These are phyloP conservation scores for Solea senegalensis DNA, from an alignment of 2,113 vertebrate genomes.

Conservation along the genomic window DNA sequence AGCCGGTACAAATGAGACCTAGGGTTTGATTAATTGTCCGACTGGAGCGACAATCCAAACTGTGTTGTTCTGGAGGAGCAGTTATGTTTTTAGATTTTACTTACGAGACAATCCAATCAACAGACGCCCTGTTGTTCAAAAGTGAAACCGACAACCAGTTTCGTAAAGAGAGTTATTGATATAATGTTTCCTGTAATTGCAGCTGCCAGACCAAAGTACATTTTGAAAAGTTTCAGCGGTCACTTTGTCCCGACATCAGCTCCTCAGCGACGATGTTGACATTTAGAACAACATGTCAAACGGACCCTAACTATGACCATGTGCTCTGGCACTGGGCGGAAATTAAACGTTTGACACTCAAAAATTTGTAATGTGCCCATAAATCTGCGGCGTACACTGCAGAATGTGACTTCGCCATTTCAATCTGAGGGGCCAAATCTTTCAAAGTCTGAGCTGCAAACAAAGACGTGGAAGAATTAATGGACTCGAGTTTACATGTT, in stretches of 20 bases:
- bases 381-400: constrained; percentile 10
- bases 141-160: constrained; percentile 38
- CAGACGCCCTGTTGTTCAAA: constrained; percentile 63
- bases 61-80: constrained; percentile 12
- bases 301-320: constrained; percentile 23
- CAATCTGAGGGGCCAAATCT: constrained; percentile 15
- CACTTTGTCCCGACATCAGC: constrained; percentile 29
- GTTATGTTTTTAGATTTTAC: constrained; percentile 44
- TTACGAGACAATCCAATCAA: constrained; percentile 46
- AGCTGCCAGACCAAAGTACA: constrained; percentile 40
- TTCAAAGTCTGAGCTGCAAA: constrained; percentile 22
- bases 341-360: constrained; percentile 57
- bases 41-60: constrained; percentile 8
- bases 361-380: constrained; percentile 13
- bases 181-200: constrained; percentile 57
- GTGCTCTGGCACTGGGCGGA: constrained; percentile 35
- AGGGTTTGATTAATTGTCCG: constrained; percentile 33
- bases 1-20: constrained; percentile 20
- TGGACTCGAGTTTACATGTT: constrained; percentile 16
- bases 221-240: constrained; percentile 33
- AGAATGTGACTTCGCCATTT: neutral
- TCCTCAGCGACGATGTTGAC: constrained; percentile 37
- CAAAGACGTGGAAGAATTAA: constrained; percentile 35
- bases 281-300: constrained; percentile 55
- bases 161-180: constrained; percentile 42